Evolutionary conservation across 2,888 invertebrate species (phyloP).

Genomic region (Hemicrepidius hirtus): DNA sequence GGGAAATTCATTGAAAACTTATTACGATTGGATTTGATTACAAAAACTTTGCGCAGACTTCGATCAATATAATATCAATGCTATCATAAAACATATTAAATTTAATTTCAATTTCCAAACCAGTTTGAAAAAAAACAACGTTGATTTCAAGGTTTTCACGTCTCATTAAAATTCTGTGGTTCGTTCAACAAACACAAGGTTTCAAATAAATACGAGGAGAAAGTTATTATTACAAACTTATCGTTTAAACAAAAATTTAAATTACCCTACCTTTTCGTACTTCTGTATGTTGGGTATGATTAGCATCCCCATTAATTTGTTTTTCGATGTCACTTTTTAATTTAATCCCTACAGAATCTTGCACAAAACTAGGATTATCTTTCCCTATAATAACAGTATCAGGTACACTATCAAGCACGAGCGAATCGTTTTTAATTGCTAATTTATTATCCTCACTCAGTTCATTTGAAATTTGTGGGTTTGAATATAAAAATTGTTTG

Average conservation of each 20-base stretch:
- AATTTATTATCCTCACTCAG: slow-evolving; percentile 38
- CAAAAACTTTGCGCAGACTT: no score
- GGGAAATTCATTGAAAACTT: no score
- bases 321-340: slow-evolving; percentile 22
- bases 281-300: background rate
- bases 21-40: no score
- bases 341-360: slow-evolving; percentile 35
- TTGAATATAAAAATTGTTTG: slow-evolving; percentile 79
- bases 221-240: background rate
- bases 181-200: no score
- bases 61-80: no score
- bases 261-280: slow-evolving; percentile 15
- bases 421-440: slow-evolving; percentile 39
- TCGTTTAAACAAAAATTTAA: background rate
- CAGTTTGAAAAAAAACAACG: no score
- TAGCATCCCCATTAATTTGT: slow-evolving; percentile 11
- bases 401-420: slow-evolving; percentile 32
- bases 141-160: no score
- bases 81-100: no score
- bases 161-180: no score
- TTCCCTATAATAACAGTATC: slow-evolving; percentile 11
- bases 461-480: slow-evolving; percentile 42
- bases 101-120: no score
- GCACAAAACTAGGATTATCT: slow-evolving; percentile 39
- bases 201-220: no score